A percentile compares a stretch with the other conserved stretches of the same genome.
Conservation (phyloP, 2,797 vertebrate genomes). For the Paramormyrops hopkinsi region DNA sequence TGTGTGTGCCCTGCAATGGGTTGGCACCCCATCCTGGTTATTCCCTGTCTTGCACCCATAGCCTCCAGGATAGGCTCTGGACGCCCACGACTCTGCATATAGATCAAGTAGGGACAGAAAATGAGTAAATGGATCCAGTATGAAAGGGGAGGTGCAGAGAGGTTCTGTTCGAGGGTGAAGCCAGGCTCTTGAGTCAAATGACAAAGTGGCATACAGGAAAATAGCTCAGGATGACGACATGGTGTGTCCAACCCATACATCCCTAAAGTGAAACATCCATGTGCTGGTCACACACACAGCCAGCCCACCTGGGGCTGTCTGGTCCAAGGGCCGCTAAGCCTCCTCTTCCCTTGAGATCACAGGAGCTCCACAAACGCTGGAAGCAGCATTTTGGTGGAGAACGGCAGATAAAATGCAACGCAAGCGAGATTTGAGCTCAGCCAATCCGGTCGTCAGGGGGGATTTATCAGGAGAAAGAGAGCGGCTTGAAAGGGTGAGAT, state of each 20-base stretch:
- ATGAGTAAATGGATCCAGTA: background rate
- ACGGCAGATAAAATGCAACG: background rate
- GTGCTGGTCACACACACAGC: background rate
- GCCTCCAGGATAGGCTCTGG: background rate
- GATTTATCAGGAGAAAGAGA: background rate
- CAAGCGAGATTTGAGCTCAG: background rate
- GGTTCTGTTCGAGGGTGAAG: background rate
- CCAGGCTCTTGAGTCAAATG: background rate
- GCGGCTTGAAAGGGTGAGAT: background rate
- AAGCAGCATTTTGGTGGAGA: slow-evolving; percentile 26
- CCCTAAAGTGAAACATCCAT: background rate
- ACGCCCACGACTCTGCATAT: background rate
- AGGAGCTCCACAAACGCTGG: background rate
- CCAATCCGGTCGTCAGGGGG: background rate
- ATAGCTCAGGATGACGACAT: background rate
- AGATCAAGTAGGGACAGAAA: background rate
- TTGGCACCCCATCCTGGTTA: background rate
- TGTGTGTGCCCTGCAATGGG: background rate
- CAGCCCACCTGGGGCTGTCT: background rate
- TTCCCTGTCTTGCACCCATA: background rate
- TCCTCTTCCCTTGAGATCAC: background rate
- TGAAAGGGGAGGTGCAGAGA: background rate
- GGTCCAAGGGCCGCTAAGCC: slow-evolving; percentile 11
- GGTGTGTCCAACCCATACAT: background rate
- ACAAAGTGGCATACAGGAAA: background rate